Evolutionary conservation across 2,888 invertebrate genomes (phyloP).

Genomic region (Dryobotodes eremita): DNA sequence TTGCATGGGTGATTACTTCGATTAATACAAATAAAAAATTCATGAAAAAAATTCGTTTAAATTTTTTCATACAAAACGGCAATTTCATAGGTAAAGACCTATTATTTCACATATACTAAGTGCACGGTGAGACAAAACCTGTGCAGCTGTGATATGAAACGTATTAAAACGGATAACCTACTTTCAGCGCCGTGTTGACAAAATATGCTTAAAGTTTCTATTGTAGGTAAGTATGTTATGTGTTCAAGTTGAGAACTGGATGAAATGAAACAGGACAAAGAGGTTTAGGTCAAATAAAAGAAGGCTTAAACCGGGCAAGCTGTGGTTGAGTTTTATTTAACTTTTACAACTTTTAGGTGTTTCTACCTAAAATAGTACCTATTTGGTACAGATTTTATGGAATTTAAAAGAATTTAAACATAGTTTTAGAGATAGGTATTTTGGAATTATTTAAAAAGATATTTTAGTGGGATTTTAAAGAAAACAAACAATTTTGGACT

Average conservation of each 20-base stretch:
- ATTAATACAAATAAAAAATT: too few species aligned
- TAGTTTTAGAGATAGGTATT: not conserved
- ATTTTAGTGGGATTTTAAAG: slow-evolving; percentile 7
- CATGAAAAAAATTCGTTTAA: too few species aligned
- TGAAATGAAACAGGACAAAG: slow-evolving; percentile 17
- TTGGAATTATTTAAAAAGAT: not conserved
- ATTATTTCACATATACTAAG: slow-evolving; percentile 15
- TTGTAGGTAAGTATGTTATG: slow-evolving; percentile 13
- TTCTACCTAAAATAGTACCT: not conserved
- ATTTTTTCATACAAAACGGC: too few species aligned
- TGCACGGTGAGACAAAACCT: not conserved
- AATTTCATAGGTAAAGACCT: too few species aligned
- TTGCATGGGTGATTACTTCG: too few species aligned
- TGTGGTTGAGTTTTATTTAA: slow-evolving; percentile 4
- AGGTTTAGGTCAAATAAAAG: slow-evolving; percentile 10
- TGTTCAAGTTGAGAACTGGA: not conserved
- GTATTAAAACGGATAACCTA: slow-evolving; percentile 15
- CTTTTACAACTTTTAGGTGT: not conserved
- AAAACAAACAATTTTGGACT: slow-evolving; percentile 13
- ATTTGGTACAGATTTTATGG: not conserved
- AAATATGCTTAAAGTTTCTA: slow-evolving; percentile 21
- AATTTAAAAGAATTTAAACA: not conserved
- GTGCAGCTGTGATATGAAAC: slow-evolving; percentile 14
- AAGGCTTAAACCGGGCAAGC: not conserved
- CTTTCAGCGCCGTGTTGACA: slow-evolving; percentile 8